Evolutionary conservation across 1,140 invertebrate genomes (phyloP), one percentile per base, ranked within the genome.

Genomic region (Rhyacophila brunnea): DNA sequence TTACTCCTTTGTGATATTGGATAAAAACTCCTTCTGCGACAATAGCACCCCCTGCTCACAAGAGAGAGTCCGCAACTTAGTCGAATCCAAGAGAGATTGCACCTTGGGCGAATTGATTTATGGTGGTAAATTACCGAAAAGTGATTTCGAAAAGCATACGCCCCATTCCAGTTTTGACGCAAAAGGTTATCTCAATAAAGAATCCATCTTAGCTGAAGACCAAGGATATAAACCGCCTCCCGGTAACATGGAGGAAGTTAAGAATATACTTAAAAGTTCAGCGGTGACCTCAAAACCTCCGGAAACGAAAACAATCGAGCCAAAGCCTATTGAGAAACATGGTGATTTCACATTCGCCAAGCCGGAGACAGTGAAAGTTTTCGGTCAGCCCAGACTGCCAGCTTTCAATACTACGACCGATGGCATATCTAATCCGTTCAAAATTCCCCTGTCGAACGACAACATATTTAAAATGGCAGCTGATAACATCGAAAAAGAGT

Each of bases 141-240:
- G 78, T 19, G 67, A 77, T 63, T 28, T 70, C 35, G 84, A 80
- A 58, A 73, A 73, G 58, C 82, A 87, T 64, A 67, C 67, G 2
- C 79, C 84, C 0, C 83, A 88, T 61, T 79, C 81, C 13, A 91
- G 89, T 74, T 91, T 91, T 66, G 80, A 84, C 67, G 68, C 71
- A 10, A 73, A 85, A 44, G 85, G 86, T 2, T 83, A 77, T 68
- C 70, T 86, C 18, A 77, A 80, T 60, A 64, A 74, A 51, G 67
- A 73, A 10, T 78, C 83, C 0, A 62, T 84, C 7, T 72, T 80
- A 52, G 84, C 82, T 64, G 70, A 78, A 63, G 80, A 84, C 71
- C 78, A 84, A 69, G 70, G 71, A 20, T 73, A 77, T 66, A 69
- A 71, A 53, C 75, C 76, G 1, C 64, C 65, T 19, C 72, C 75